A percentile compares a stretch with the other conserved stretches of the same genome.
Conservation (phyloP, 2,797 vertebrate genomes). For the Chaetophractus vellerosus region DNA sequence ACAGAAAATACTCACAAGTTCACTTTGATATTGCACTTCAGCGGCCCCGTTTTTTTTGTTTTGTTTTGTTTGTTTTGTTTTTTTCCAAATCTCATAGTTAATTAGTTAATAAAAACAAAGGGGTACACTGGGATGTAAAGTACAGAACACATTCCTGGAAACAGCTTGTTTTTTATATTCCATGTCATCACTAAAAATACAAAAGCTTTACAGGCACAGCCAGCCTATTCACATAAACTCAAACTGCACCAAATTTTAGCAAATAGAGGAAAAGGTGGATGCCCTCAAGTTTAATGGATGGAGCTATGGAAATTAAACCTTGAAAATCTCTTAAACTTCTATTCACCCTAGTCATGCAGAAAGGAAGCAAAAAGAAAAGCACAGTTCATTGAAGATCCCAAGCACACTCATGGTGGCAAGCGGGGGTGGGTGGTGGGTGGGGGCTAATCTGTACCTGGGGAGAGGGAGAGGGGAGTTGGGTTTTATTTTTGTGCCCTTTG, state of each 20-base stretch:
- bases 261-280: conserved; percentile 87
- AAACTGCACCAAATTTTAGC: conserved; percentile 88
- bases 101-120: conserved; percentile 87
- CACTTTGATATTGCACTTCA: conserved; percentile 91
- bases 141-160: conserved; percentile 89
- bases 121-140: conserved; percentile 86
- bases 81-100: conserved; percentile 86
- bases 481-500: not conserved
- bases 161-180: conserved; percentile 83
- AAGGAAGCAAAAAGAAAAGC: conserved; percentile 87
- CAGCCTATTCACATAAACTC: conserved; percentile 85
- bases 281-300: conserved; percentile 84
- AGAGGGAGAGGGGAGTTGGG: conserved; percentile 37
- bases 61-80: conserved; percentile 46
- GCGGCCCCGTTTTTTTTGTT: conserved; percentile 86
- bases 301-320: conserved; percentile 85
- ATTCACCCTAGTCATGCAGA: conserved; percentile 89
- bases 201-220: conserved; percentile 84
- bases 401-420: conserved; percentile 90
- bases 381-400: conserved; percentile 88
- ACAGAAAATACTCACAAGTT: conserved; percentile 86
- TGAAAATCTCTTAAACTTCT: conserved; percentile 87
- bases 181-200: conserved; percentile 87
- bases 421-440: conserved; percentile 83
- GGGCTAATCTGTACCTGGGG: conserved; percentile 80